Conservation (phyloP, 2,113 vertebrate species). For the Manacus vitellinus region DNA sequence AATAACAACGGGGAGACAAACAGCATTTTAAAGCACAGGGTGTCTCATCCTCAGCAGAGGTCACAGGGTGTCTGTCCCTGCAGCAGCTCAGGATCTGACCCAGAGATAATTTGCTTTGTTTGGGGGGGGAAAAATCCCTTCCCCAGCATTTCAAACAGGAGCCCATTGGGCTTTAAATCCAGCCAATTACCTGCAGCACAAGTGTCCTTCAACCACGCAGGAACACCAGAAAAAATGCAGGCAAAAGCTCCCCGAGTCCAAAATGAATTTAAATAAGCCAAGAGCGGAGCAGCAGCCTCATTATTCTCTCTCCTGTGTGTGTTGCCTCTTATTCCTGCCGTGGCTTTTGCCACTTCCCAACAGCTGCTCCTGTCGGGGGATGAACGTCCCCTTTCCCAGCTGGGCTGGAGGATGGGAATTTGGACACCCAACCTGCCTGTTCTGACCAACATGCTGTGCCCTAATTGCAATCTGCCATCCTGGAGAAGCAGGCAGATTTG, state of each 20-base stretch:
- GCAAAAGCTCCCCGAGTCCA: neutral
- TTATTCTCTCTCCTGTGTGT: neutral
- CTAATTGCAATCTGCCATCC: neutral
- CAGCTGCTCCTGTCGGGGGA: neutral
- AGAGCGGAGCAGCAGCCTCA: neutral
- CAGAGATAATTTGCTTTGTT: neutral
- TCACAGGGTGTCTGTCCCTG: neutral
- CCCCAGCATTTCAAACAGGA: neutral
- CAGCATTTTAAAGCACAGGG: neutral
- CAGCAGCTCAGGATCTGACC: neutral
- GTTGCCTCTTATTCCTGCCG: neutral
- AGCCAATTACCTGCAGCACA: neutral
- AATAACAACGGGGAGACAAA: neutral
- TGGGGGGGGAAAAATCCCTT: neutral
- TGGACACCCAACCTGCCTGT: neutral
- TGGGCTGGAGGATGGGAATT: neutral
- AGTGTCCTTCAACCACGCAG: neutral
- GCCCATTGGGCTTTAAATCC: neutral
- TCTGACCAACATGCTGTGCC: neutral
- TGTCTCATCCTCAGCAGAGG: neutral
- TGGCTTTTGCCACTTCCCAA: neutral
- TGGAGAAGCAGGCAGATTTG: neutral
- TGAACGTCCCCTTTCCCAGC: neutral
- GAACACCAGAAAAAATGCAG: neutral
- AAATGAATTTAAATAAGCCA: neutral